These are phyloP conservation scores for Geotrypetes seraphini DNA, from an alignment of 2,797 vertebrate species.

Conservation along the genomic window DNA sequence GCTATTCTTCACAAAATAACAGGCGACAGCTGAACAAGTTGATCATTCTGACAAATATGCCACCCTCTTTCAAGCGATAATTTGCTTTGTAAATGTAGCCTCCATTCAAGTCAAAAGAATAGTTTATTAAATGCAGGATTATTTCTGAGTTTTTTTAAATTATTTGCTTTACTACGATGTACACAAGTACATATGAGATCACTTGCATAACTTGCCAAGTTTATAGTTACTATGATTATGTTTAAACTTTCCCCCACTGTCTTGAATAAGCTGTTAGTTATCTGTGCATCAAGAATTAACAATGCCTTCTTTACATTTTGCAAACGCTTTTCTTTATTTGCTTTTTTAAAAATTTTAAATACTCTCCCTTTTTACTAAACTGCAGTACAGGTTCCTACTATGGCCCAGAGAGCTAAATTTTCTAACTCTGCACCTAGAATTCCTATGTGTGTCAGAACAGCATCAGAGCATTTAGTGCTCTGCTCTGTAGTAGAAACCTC, in stretches of 20 bases:
- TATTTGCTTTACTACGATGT: background rate
- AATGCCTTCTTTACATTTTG: slow-evolving; percentile 5
- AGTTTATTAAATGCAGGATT: slow-evolving; percentile 3
- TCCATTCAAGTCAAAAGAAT: slow-evolving; percentile 1
- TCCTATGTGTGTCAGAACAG: too few species aligned
- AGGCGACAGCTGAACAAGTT: slow-evolving; percentile 8
- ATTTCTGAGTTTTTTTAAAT: slow-evolving; percentile 4
- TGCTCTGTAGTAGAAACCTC: too few species aligned
- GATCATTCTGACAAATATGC: background rate
- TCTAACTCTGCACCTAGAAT: too few species aligned
- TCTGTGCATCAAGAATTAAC: slow-evolving; percentile 6
- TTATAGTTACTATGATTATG: slow-evolving; percentile 12
- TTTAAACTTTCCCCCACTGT: slow-evolving; percentile 15
- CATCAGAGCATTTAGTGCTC: too few species aligned
- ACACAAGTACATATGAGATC: slow-evolving; percentile 17
- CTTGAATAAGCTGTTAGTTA: slow-evolving; percentile 17
- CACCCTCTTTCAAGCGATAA: background rate
- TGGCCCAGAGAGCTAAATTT: too few species aligned
- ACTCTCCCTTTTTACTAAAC: too few species aligned
- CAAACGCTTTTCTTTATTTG: background rate
- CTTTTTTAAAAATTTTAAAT: too few species aligned
- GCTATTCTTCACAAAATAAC: slow-evolving; percentile 3
- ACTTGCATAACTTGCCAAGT: slow-evolving; percentile 14
- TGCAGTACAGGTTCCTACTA: too few species aligned
- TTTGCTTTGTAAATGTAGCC: background rate